Conservation (phyloP, 2,888 invertebrate species). For the Sicus ferrugineus region DNA sequence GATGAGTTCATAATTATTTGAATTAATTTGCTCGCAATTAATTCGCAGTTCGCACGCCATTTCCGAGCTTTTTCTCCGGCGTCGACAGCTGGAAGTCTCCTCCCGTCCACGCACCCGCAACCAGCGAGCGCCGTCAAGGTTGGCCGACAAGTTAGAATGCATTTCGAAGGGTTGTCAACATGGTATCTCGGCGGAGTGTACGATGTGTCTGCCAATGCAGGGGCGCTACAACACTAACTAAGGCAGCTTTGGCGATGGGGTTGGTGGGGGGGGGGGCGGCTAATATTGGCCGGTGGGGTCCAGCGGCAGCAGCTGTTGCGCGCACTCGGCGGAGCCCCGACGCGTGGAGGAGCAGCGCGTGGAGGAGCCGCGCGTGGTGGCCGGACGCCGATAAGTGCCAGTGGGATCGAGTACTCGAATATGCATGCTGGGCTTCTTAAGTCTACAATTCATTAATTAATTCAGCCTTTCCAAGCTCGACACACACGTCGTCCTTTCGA, state of each 20-base stretch:
- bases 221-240: conserved; percentile 33
- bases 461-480: no score
- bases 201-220: neutral
- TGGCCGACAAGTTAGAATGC: conserved; percentile 28
- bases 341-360: conserved; percentile 30
- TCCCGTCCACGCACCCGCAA: conserved; percentile 63
- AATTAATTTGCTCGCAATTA: no score
- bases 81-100: conserved; percentile 64
- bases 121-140: conserved; percentile 48
- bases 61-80: conserved; percentile 58
- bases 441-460: no score
- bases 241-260: conserved; percentile 51
- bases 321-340: conserved; percentile 21
- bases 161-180: conserved; percentile 32
- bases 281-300: conserved; percentile 64
- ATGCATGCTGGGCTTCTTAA: conserved; percentile 33
- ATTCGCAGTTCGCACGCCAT: no score
- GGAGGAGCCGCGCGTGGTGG: conserved; percentile 47
- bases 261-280: neutral
- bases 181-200: neutral
- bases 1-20: no score
- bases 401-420: conserved; percentile 61
- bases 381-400: conserved; percentile 61
- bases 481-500: neutral
- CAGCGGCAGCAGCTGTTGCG: conserved; percentile 43